Evolutionary conservation across 2,888 invertebrate species (phyloP), one percentile per base, ranked within the genome.

Genomic region (Nomada ferruginata): DNA sequence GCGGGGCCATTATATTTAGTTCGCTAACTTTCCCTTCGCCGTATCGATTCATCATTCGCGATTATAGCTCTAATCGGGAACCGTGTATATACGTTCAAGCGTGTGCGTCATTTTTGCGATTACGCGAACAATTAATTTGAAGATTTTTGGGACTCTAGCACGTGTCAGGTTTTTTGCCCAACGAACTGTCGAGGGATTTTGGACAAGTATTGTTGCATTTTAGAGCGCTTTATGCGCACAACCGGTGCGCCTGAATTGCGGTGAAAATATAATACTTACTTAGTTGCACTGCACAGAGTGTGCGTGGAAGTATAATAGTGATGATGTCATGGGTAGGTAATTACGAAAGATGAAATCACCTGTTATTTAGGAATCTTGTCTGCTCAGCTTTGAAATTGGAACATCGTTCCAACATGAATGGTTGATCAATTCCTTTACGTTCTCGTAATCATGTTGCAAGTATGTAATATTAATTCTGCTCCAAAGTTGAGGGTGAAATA

Each of bases 1-100:
- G 15, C 59, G 42, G 50, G 52, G n/a, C 82, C 26, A 69, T 81
- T 73, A 66, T 65, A 60, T 63, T 65, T 66, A 42, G 65, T 75
- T 66, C 61, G n/a, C 18, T 29, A 71, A 75, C 70, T 70, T 70
- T 66, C 55, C 20, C 29, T 26, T 42, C n/a, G 44, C 42, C 60
- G 10, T 52, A 42, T 50, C 53, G 69, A 68, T 73, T 26, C 60
- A 79, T 66, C 57, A 52, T 79, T 44, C 20, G n/a, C n/a, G 53
- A 79, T 79, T 69, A 26, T 13, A 53, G 61, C 61, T 63, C 55
- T 13, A n/a, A 23, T 23, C 11, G 50, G 18, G n/a, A 47, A 55
- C 20, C 20, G 23, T 13, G 23, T 50, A 15, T 50, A 36, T 29
- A 29, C 20, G 53, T 42, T 53, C 15, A 52, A 76, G n/a, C 75